A percentile compares a stretch with the other conserved stretches of the same genome.
phyloP scores from a whole-genome alignment of 1,140 invertebrate species.

The Temnothorax curvispinosus region DNA sequence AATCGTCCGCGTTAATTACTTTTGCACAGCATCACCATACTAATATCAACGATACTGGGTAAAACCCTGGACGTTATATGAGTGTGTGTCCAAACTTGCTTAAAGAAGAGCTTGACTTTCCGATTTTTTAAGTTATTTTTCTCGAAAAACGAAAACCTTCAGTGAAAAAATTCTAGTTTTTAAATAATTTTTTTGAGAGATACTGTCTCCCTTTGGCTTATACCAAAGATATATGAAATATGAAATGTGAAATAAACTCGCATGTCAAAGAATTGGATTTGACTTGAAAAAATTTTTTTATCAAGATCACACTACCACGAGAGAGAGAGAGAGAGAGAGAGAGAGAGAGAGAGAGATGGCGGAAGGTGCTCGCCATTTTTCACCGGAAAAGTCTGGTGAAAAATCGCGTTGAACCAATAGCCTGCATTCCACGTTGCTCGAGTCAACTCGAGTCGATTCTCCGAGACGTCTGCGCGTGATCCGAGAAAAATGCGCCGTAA shows the following conservation, averaged over 20 bases:
- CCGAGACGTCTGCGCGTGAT: constrained; percentile 46
- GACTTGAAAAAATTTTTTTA: constrained; percentile 19
- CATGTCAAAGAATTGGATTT: not conserved
- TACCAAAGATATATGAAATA: not conserved
- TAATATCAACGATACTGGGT: not conserved
- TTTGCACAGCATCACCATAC: not conserved
- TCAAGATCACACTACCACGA: constrained; percentile 2
- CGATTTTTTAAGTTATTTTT: not conserved
- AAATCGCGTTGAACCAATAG: constrained; percentile 74
- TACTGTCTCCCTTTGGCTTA: not conserved
- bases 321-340: not conserved
- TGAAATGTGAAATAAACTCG: not conserved
- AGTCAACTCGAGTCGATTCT: constrained; percentile 51
- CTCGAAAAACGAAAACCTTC: not conserved
- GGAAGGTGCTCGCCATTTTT: constrained; percentile 66
- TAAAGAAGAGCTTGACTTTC: not conserved
- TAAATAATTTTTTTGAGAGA: not conserved
- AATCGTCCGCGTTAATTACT: constrained; percentile 6
- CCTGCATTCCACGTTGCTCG: constrained; percentile 61
- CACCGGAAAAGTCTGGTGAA: constrained; percentile 65
- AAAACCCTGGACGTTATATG: not conserved
- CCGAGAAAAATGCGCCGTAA: constrained; percentile 72
- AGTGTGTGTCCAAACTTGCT: not conserved
- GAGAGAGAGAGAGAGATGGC: constrained; percentile 29
- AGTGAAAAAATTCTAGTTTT: not conserved